A percentile compares a stretch with the other conserved stretches of the same genome.
phyloP scores from a whole-genome alignment of 1,140 invertebrate genomes.

The Thaumetopoea pityocampa region DNA sequence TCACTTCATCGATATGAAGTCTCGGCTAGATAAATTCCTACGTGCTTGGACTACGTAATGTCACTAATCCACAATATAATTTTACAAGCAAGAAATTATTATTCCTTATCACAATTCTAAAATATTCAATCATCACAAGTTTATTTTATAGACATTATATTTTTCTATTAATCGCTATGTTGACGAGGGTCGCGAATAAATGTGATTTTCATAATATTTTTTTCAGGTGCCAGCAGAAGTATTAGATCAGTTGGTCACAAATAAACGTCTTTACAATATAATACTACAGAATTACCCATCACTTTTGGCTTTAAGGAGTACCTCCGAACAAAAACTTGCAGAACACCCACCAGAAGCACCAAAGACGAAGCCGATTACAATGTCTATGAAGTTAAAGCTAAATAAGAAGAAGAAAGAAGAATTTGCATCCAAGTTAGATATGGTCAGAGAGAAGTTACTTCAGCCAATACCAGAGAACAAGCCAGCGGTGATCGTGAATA shows the following conservation, averaged over 20 bases:
- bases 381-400: conserved; percentile 79
- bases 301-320: conserved; percentile 78
- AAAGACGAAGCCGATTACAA: conserved; percentile 75
- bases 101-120: no score
- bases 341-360: conserved; percentile 54
- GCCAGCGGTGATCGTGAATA: conserved; percentile 38
- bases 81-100: no score
- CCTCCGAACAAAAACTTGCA: conserved; percentile 79
- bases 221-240: conserved; percentile 83
- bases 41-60: no score
- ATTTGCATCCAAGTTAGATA: conserved; percentile 55
- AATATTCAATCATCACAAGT: no score
- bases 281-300: conserved; percentile 85
- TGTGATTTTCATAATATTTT: no score
- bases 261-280: conserved; percentile 82
- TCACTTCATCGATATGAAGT: no score
- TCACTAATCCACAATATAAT: no score
- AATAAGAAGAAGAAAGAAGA: conserved; percentile 70
- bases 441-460: conserved; percentile 50
- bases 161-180: no score
- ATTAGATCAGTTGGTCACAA: conserved; percentile 79
- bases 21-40: no score
- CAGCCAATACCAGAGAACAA: conserved; percentile 65
- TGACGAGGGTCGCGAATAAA: no score
- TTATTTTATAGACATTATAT: no score